A percentile compares a stretch with the other conserved stretches of the same genome.
These are phyloP conservation scores for Nannoperca australis DNA, from an alignment of 2,797 vertebrate species.

Conservation along the genomic window DNA sequence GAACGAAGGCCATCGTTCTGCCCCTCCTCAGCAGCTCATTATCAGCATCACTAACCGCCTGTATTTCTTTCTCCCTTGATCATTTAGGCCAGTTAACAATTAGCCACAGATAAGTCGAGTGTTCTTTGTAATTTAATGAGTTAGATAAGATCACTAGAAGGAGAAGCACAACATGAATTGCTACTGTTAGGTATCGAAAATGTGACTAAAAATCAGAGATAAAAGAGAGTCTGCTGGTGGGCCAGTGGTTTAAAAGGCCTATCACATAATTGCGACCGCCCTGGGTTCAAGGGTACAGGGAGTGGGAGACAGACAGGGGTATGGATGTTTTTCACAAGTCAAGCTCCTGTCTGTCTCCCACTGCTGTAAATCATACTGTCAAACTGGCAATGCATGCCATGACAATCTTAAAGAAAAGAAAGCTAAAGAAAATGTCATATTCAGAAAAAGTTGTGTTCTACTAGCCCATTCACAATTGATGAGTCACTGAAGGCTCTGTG, in stretches of 20 bases:
- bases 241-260: background rate
- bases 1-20: slow-evolving; percentile 5
- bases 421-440: slow-evolving; percentile 1
- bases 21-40: slow-evolving; percentile 14
- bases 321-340: background rate
- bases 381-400: background rate
- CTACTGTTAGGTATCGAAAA: background rate
- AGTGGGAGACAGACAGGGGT: background rate
- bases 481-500: slow-evolving; percentile 48
- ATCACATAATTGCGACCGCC: no score
- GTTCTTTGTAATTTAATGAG: slow-evolving; percentile 34
- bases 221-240: background rate
- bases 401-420: background rate
- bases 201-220: background rate
- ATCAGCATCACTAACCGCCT: slow-evolving; percentile 34
- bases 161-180: background rate
- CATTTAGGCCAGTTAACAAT: slow-evolving; percentile 44
- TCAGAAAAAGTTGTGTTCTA: slow-evolving; percentile 12
- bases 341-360: background rate
- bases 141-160: slow-evolving; percentile 11
- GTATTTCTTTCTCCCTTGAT: slow-evolving; percentile 21
- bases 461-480: slow-evolving; percentile 40
- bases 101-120: slow-evolving; percentile 31
- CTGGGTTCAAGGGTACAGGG: background rate
- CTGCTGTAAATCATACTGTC: background rate